These are phyloP conservation scores for Ectropis crepuscularia DNA, from an alignment of 2,888 invertebrate species.

Conservation along the genomic window DNA sequence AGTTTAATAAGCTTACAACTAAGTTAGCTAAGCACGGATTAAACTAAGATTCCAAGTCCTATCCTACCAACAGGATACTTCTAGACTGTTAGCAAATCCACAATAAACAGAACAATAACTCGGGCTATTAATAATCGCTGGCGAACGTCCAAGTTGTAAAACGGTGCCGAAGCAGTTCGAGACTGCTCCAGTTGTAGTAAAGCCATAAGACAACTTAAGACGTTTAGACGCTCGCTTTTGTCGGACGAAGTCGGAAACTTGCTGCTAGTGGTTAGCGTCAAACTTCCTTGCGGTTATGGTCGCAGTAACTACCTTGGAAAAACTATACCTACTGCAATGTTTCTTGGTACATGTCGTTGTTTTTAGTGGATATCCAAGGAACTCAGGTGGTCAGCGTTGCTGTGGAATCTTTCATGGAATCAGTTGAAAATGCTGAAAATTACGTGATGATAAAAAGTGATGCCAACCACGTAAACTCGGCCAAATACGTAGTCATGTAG, in stretches of 20 bases:
- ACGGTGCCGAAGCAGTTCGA: conserved; percentile 56
- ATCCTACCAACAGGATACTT: conserved; percentile 12
- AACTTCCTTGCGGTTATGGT: conserved; percentile 37
- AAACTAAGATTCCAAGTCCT: background rate
- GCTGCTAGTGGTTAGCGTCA: conserved; percentile 35
- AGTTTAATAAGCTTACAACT: background rate
- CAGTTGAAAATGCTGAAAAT: too few relatives aligned
- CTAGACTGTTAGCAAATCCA: conserved; percentile 41
- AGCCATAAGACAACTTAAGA: conserved; percentile 62
- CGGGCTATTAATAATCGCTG: conserved; percentile 62
- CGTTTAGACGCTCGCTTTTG: conserved; percentile 49
- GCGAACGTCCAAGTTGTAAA: conserved; percentile 63
- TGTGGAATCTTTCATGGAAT: too few relatives aligned
- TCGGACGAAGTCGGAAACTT: conserved; percentile 40
- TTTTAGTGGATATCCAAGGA: background rate
- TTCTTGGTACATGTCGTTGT: background rate
- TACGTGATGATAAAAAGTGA: too few relatives aligned
- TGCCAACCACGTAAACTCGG: too few relatives aligned
- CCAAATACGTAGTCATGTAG: too few relatives aligned
- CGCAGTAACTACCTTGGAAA: conserved; percentile 10
- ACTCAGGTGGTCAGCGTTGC: background rate
- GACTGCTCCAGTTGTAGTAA: conserved; percentile 57
- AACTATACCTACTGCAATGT: background rate
- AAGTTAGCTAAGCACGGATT: background rate
- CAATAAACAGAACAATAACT: conserved; percentile 56